Conservation (phyloP, 2,888 invertebrate species). For the Sclerodermus sp. region DNA sequence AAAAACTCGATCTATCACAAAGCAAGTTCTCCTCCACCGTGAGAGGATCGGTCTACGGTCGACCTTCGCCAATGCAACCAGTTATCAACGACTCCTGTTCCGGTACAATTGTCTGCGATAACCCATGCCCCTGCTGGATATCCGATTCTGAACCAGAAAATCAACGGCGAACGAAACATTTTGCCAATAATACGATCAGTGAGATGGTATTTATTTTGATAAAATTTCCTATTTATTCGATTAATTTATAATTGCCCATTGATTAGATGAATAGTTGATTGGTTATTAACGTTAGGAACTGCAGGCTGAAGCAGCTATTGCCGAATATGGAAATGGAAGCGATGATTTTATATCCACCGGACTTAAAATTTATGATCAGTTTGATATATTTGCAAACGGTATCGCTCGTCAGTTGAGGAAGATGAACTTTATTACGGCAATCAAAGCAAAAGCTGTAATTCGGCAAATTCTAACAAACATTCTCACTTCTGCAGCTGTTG, state of each 20-base stretch:
- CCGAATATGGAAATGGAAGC: too few species aligned
- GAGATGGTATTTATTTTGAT: too few species aligned
- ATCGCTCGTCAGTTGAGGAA: constrained; percentile 25
- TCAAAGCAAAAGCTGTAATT: constrained; percentile 26
- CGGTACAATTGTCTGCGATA: background rate
- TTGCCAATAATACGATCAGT: too few species aligned
- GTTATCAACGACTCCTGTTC: background rate
- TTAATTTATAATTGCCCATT: too few species aligned
- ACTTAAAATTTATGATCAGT: constrained; percentile 16
- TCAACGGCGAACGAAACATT: too few species aligned
- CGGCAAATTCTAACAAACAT: constrained; percentile 22
- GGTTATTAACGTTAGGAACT: too few species aligned
- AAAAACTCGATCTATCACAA: background rate
- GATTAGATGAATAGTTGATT: too few species aligned
- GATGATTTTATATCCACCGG: background rate
- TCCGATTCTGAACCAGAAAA: too few species aligned
- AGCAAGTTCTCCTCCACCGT: background rate
- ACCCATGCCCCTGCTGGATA: background rate
- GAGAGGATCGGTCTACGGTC: background rate
- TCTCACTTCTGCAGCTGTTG: background rate
- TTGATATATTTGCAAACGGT: constrained; percentile 28
- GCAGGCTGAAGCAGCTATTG: too few species aligned
- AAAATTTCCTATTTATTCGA: too few species aligned
- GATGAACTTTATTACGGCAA: constrained; percentile 21
- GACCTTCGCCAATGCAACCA: background rate